Percentiles rank a stretch among this genome's conserved stretches.
phyloP scores from a whole-genome alignment of 1,140 invertebrate genomes.

The Spodoptera litura region DNA sequence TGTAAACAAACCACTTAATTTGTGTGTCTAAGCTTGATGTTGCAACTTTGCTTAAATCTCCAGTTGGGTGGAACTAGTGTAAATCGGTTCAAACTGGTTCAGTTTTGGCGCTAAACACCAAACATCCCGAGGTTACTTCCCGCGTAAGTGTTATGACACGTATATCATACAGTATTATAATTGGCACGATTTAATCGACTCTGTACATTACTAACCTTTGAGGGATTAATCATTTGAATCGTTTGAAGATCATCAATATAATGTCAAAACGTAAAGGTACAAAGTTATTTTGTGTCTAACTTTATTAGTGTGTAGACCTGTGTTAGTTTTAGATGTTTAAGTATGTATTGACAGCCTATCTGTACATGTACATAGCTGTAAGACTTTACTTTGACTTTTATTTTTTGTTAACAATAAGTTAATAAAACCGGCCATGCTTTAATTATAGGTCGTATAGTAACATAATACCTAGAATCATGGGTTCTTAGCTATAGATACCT shows the following conservation, averaged over 20 bases:
- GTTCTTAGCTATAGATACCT: too few species aligned
- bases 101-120: slow-evolving; percentile 45
- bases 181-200: slow-evolving; percentile 44
- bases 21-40: neutral
- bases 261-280: slow-evolving; percentile 39
- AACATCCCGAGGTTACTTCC: slow-evolving; percentile 46
- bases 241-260: slow-evolving; percentile 17
- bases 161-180: slow-evolving; percentile 41
- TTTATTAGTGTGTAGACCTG: slow-evolving; percentile 15
- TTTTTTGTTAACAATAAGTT: too few species aligned
- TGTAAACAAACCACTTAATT: slow-evolving; percentile 25
- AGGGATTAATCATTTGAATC: slow-evolving; percentile 9
- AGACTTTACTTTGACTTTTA: too few species aligned
- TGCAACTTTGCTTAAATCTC: slow-evolving; percentile 11
- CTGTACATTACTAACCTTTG: slow-evolving; percentile 40
- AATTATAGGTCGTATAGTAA: too few species aligned
- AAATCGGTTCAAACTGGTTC: slow-evolving; percentile 14
- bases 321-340: neutral
- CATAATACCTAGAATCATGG: too few species aligned
- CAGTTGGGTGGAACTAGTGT: slow-evolving; percentile 24
- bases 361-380: neutral
- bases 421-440: too few species aligned
- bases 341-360: neutral
- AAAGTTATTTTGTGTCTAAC: slow-evolving; percentile 20
- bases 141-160: slow-evolving; percentile 47